Conservation (phyloP, 1,140 invertebrate species). For the Sminthurinus signatus region DNA sequence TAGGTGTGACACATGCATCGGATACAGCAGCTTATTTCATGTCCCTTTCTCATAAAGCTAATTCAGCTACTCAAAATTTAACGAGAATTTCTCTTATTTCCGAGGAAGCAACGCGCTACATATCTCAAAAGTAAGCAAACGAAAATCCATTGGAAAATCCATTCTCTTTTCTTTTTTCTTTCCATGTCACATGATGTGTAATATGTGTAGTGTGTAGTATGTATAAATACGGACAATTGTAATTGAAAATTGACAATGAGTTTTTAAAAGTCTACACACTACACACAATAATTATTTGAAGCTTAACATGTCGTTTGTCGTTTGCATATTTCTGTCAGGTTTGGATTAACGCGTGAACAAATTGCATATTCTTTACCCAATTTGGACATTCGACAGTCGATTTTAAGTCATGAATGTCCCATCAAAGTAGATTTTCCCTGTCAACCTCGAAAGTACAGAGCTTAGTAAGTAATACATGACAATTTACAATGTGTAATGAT, state of each 20-base stretch:
- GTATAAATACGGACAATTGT: too few species aligned
- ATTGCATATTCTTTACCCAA: conserved; percentile 49
- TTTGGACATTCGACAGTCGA: conserved; percentile 48
- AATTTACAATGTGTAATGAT: too few species aligned
- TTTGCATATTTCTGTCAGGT: conserved; percentile 41
- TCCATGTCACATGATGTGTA: background rate
- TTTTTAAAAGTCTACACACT: too few species aligned
- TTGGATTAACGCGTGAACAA: conserved; percentile 48
- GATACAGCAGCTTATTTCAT: conserved; percentile 52
- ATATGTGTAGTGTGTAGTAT: too few species aligned
- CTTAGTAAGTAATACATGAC: too few species aligned
- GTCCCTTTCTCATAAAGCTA: conserved; percentile 49
- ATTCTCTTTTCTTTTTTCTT: background rate
- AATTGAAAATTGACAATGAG: too few species aligned
- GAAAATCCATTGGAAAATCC: background rate
- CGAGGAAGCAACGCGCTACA: conserved; percentile 51
- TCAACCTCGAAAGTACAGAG: conserved; percentile 61
- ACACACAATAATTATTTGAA: too few species aligned
- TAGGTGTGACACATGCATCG: conserved; percentile 46
- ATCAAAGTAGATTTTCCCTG: conserved; percentile 50
- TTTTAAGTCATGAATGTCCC: conserved; percentile 47
- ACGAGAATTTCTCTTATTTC: conserved; percentile 50
- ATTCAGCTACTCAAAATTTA: conserved; percentile 49
- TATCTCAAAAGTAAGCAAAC: conserved; percentile 47
- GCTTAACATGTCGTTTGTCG: background rate